Conservation (phyloP, 2,113 vertebrate genomes). For the Catharus bicknelli region DNA sequence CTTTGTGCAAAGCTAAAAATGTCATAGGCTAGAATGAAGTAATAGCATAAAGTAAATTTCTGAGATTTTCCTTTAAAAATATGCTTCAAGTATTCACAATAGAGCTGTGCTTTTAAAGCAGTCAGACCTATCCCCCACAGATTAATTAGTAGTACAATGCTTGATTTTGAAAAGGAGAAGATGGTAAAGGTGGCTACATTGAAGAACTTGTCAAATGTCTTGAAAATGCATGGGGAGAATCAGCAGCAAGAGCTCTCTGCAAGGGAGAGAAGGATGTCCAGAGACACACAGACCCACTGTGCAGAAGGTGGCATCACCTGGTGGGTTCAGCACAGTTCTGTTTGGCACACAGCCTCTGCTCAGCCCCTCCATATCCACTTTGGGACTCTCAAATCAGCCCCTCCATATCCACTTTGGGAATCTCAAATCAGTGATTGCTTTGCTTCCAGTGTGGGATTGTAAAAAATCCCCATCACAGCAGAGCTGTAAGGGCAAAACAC, state of each 20-base stretch:
- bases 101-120: constrained; percentile 46
- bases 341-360: neutral
- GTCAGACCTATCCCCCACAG: constrained; percentile 48
- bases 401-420: no score
- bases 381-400: neutral
- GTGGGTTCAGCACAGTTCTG: neutral
- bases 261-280: neutral
- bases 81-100: constrained; percentile 12
- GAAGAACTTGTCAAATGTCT: constrained; percentile 20
- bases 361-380: neutral
- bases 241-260: neutral
- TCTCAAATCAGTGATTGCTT: no score
- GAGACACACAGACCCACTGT: accelerated
- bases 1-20: constrained; percentile 61
- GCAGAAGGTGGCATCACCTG: neutral
- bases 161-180: constrained; percentile 43
- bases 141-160: constrained; percentile 56
- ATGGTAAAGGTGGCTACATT: constrained; percentile 8
- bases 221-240: neutral
- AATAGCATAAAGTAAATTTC: constrained; percentile 41
- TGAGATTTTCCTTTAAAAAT: constrained; percentile 42
- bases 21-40: constrained; percentile 32
- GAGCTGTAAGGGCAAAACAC: neutral
- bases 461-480: neutral
- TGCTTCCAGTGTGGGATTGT: neutral